Evolutionary conservation across 2,797 vertebrate species (phyloP), one percentile per base, ranked within the genome.

Genomic region (Neomorphus geoffroyi): DNA sequence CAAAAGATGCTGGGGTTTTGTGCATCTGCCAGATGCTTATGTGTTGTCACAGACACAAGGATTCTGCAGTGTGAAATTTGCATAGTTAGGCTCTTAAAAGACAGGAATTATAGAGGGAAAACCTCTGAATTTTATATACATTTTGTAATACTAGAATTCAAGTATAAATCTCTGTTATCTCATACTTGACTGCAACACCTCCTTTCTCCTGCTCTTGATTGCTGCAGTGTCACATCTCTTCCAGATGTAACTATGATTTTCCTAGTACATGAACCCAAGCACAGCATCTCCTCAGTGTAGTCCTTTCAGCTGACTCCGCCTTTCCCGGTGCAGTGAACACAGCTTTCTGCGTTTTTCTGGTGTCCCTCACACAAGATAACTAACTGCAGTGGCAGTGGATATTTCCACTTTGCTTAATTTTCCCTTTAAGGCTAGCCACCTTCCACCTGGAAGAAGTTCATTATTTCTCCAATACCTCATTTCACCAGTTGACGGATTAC

Each of bases 401-500:
- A 69, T 91, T 80, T 90, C 82, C 54, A 41, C 48, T 82, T 28
- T n/a, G 61, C 48, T 92, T 72, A 41, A 66, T 89, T 92, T 83
- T 89, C 46, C 22, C 58, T 75, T 82, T 51, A 56, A 79, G 46
- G 4, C 51, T 69, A 58, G 32, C 64, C 62, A 90, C 10, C 62
- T 72, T 88, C 90, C 48, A 67, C 80, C 67, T 83, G 86, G 87
- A 96, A 58, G 26, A 57, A 74, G 43, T 79, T 89, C 54, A 43
- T 74, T 54, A 39, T 92, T 91, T 94, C 87, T 66, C 75, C 85
- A 84, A 0, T 58, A 85, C 51, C 82, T 91, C 28, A 0, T 86
- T 94, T 92, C 73, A 79, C 35, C 35, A 66, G 43, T 54, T 85
- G 81, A 95, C 83, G 80, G 62, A 91, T 95, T 88, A 70, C 81